A percentile compares a stretch with the other conserved stretches of the same genome.
Evolutionary conservation across 64 coral and sea anemone genomes (phyloP).

Genomic region (Stichodactyla mertensii): DNA sequence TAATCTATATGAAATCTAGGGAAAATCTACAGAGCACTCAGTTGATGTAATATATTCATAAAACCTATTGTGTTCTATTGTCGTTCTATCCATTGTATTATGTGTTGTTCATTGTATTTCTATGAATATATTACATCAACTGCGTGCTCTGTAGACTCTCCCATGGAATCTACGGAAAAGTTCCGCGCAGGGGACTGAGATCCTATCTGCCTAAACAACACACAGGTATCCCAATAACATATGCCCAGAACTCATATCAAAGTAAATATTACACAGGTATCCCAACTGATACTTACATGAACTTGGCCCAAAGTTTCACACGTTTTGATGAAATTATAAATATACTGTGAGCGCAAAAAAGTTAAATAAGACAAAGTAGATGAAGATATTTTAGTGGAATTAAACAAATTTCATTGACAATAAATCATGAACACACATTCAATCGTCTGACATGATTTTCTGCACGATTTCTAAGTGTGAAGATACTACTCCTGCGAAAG

Average conservation of each 20-base stretch:
- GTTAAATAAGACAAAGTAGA: too few relatives aligned
- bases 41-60: too few relatives aligned
- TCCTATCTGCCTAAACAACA: neutral
- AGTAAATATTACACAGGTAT: neutral
- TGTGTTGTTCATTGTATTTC: too few relatives aligned
- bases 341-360: too few relatives aligned
- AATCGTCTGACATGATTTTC: conserved; percentile 68
- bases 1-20: too few relatives aligned
- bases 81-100: too few relatives aligned
- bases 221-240: neutral
- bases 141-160: too few relatives aligned
- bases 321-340: too few relatives aligned
- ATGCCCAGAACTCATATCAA: neutral
- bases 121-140: too few relatives aligned
- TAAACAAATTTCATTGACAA: neutral
- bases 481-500: conserved; percentile 87
- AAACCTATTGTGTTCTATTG: too few relatives aligned
- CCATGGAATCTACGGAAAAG: neutral
- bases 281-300: neutral
- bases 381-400: neutral
- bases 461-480: conserved; percentile 63
- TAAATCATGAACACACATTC: conserved; percentile 9
- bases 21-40: too few relatives aligned
- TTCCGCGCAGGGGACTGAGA: neutral
- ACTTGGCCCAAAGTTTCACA: too few relatives aligned